Evolutionary conservation across 2,113 vertebrate genomes (phyloP).

Genomic region (Rhinolophus ferrumequinum): DNA sequence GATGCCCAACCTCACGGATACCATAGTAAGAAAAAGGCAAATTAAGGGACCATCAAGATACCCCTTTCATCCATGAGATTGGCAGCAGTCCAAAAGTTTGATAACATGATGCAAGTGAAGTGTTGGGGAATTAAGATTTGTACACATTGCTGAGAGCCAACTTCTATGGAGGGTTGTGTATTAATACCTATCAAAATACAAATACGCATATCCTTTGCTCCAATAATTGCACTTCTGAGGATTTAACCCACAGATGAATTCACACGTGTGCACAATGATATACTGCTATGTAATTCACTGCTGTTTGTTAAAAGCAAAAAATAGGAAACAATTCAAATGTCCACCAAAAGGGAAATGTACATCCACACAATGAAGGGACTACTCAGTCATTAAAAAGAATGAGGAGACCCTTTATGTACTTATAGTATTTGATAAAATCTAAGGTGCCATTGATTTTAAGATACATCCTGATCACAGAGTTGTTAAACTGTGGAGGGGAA

Average conservation of each 20-base stretch:
- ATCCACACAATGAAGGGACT: neutral
- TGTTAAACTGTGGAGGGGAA: neutral
- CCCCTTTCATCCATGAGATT: neutral
- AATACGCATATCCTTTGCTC: neutral
- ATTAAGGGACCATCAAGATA: neutral
- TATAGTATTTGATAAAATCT: conserved; percentile 1
- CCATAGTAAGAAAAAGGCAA: neutral
- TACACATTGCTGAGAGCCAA: neutral
- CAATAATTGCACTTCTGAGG: neutral
- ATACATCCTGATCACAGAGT: neutral
- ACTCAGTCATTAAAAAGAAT: neutral
- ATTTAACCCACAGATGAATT: conserved; percentile 7
- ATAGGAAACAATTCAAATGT: neutral
- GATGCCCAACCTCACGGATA: neutral
- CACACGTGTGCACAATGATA: neutral
- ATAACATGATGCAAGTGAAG: neutral
- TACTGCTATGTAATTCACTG: neutral
- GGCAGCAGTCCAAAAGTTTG: neutral
- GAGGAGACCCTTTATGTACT: neutral
- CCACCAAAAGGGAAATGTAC: neutral
- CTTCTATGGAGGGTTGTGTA: neutral
- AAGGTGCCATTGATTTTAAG: neutral
- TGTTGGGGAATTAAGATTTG: neutral
- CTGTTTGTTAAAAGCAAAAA: neutral
- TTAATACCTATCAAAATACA: neutral